Conservation (phyloP, 2,888 invertebrate genomes). For the Schrankia costaestrigalis region DNA sequence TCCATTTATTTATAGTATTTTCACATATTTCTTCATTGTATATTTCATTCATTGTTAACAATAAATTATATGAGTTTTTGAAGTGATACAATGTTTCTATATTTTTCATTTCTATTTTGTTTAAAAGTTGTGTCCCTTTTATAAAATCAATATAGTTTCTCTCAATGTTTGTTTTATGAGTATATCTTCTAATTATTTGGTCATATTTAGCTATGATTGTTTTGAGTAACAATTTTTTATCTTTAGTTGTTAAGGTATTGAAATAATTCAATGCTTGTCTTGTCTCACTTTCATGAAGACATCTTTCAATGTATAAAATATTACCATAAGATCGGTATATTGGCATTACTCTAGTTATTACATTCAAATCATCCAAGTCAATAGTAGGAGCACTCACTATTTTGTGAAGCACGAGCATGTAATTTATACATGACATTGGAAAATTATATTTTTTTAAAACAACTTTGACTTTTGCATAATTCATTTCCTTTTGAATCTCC, state of each 20-base stretch:
- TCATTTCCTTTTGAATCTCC: slow-evolving; percentile 67
- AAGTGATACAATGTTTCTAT: slow-evolving; percentile 65
- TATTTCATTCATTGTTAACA: slow-evolving; percentile 51
- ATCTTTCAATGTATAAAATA: slow-evolving; percentile 61
- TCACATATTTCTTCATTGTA: slow-evolving; percentile 48
- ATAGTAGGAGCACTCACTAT: slow-evolving; percentile 50
- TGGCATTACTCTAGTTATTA: slow-evolving; percentile 55
- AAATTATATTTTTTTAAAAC: slow-evolving; percentile 73
- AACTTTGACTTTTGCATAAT: slow-evolving; percentile 69
- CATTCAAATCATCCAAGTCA: slow-evolving; percentile 60
- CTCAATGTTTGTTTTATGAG: slow-evolving; percentile 46
- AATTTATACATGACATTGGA: slow-evolving; percentile 62
- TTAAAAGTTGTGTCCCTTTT: slow-evolving; percentile 57
- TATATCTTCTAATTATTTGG: slow-evolving; percentile 52
- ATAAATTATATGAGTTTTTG: slow-evolving; percentile 60
- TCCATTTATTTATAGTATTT: slow-evolving; percentile 40
- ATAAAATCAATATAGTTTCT: slow-evolving; percentile 72
- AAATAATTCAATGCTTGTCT: slow-evolving; percentile 62
- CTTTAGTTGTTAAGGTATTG: slow-evolving; percentile 43
- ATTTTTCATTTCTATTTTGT: slow-evolving; percentile 46
- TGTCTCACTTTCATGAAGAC: slow-evolving; percentile 62
- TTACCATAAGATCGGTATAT: slow-evolving; percentile 54
- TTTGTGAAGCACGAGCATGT: slow-evolving; percentile 63
- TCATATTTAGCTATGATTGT: slow-evolving; percentile 63
- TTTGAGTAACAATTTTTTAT: slow-evolving; percentile 55